These are phyloP conservation scores for Aphelocoma coerulescens DNA, from an alignment of 2,113 vertebrate species.

Conservation along the genomic window DNA sequence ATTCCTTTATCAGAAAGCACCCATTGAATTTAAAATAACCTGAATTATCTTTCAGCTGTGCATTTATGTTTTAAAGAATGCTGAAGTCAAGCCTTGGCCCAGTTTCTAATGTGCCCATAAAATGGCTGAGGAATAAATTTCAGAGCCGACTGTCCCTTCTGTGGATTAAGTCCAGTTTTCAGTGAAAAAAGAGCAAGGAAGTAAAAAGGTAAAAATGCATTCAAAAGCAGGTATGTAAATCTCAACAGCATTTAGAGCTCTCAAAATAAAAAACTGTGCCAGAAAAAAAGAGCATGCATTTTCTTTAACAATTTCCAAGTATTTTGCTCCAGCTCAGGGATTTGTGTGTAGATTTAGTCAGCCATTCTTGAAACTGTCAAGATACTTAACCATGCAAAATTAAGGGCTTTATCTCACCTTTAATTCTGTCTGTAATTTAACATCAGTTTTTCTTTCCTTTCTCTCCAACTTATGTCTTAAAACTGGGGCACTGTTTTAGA, in stretches of 20 bases:
- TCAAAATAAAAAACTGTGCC: neutral
- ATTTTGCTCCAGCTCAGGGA: neutral
- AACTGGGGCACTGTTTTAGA: neutral
- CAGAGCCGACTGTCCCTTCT: neutral
- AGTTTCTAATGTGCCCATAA: neutral
- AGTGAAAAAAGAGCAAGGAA: neutral
- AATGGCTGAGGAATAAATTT: neutral
- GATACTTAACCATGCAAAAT: constrained; percentile 6
- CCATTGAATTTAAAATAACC: neutral
- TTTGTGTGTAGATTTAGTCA: neutral
- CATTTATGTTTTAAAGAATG: neutral
- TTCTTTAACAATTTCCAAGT: neutral
- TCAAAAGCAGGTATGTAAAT: neutral
- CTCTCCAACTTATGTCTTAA: neutral
- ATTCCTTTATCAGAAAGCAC: neutral
- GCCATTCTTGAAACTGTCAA: constrained; percentile 20
- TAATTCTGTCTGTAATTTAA: constrained; percentile 23
- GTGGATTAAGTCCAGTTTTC: neutral
- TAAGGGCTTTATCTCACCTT: constrained; percentile 20
- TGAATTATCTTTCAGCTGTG: neutral
- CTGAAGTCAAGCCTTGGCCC: neutral
- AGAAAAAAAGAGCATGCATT: neutral
- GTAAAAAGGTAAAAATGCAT: neutral
- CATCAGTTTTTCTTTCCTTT: constrained; percentile 1
- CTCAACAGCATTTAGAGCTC: neutral